Conservation (phyloP, 2,113 vertebrate genomes). For the Anarrhichthys ocellatus region DNA sequence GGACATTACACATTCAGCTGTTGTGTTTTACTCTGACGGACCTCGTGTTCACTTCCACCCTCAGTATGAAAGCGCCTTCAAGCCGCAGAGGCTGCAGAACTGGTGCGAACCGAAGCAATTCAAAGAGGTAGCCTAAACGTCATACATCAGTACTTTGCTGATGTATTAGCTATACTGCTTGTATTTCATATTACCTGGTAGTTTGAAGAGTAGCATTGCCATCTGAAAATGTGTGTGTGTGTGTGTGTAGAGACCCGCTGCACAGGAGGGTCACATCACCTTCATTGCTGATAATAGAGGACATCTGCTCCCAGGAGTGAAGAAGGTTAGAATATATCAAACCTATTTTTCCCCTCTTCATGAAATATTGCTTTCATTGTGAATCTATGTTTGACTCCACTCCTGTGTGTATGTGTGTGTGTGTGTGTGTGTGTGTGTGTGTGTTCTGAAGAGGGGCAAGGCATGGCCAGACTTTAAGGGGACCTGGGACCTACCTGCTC, state of each 20-base stretch:
- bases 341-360: background rate
- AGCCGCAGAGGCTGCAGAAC: conserved; percentile 76
- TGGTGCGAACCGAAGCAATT: conserved; percentile 74
- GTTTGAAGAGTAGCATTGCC: background rate
- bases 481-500: conserved; percentile 81
- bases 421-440: too few relatives aligned
- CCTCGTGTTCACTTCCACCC: background rate
- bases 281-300: conserved; percentile 79
- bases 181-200: background rate
- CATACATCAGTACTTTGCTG: background rate
- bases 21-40: background rate
- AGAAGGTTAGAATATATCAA: conserved; percentile 64
- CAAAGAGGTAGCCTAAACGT: conserved; percentile 65
- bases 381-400: background rate
- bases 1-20: background rate
- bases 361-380: background rate
- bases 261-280: conserved; percentile 65
- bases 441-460: conserved; percentile 54
- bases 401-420: background rate
- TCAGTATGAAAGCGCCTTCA: conserved; percentile 80
- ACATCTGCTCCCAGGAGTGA: conserved; percentile 76
- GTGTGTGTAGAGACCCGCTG: conserved; percentile 66
- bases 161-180: background rate
- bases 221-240: conserved; percentile 19
- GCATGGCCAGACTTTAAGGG: conserved; percentile 80